These are phyloP conservation scores for Drosophila kikkawai DNA, from an alignment of 1,140 invertebrate genomes.

Conservation along the genomic window DNA sequence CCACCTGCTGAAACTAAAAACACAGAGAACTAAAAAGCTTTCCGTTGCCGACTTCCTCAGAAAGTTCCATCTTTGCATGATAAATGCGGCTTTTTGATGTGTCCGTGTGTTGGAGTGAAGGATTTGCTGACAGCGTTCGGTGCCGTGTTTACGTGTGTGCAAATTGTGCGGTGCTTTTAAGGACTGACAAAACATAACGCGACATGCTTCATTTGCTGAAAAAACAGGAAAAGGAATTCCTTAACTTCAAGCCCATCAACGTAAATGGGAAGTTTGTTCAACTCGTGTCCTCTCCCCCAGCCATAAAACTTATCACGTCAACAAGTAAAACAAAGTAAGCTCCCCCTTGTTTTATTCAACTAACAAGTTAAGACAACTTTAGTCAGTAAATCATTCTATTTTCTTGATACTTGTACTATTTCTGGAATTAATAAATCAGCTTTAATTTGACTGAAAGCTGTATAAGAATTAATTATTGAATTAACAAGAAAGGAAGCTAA, in stretches of 20 bases:
- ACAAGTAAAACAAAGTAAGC: neutral
- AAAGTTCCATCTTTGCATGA: constrained; percentile 61
- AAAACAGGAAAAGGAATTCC: constrained; percentile 42
- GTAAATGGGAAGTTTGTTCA: constrained; percentile 39
- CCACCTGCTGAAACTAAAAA: constrained; percentile 37
- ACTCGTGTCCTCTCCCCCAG: constrained; percentile 1
- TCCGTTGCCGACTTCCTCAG: constrained; percentile 52
- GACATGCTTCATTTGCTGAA: constrained; percentile 54
- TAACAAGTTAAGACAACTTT: neutral
- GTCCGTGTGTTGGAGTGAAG: constrained; percentile 37
- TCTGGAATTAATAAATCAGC: neutral
- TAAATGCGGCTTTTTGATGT: constrained; percentile 70
- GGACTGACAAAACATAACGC: constrained; percentile 58
- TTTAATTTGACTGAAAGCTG: neutral
- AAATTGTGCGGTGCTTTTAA: constrained; percentile 44
- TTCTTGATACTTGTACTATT: neutral
- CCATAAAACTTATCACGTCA: neutral
- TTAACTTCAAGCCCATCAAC: constrained; percentile 39
- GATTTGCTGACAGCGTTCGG: constrained; percentile 18
- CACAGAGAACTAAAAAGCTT: constrained; percentile 56
- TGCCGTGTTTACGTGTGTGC: constrained; percentile 24
- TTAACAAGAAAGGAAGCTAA: no score
- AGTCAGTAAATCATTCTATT: neutral
- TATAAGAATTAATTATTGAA: neutral
- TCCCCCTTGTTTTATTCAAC: neutral